Evolutionary conservation across 2,113 vertebrate species (phyloP).

Genomic region (Osmerus eperlanus): DNA sequence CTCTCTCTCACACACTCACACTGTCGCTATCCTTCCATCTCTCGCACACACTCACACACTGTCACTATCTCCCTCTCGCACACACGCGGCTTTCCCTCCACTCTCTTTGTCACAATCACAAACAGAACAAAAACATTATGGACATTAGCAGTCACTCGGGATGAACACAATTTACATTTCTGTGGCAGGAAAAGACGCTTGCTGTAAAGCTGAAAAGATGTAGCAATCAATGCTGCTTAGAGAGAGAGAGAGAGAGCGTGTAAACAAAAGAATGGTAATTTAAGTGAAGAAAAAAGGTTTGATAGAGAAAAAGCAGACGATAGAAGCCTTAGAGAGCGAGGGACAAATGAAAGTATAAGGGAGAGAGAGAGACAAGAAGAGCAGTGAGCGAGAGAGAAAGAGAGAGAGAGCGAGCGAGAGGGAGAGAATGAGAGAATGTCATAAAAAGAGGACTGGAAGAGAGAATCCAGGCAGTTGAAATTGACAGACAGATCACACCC

Average conservation of each 20-base stretch:
- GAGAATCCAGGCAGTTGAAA: background rate
- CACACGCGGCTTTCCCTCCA: constrained; percentile 7
- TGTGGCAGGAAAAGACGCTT: constrained; percentile 19
- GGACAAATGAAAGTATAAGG: background rate
- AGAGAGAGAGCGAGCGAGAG: too few species aligned
- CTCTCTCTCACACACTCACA: background rate
- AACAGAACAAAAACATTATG: constrained; percentile 37
- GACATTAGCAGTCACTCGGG: constrained; percentile 37
- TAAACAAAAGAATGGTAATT: background rate
- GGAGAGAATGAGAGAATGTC: too few species aligned
- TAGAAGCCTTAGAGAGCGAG: background rate
- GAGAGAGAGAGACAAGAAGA: background rate
- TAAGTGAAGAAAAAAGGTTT: background rate
- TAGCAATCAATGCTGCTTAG: constrained; percentile 27
- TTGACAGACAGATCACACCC: constrained; percentile 12
- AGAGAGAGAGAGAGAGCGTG: background rate
- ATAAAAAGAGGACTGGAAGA: background rate
- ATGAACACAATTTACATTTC: constrained; percentile 49
- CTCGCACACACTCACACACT: background rate
- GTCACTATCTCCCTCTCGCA: constrained; percentile 12
- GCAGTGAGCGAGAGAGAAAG: background rate
- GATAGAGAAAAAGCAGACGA: background rate
- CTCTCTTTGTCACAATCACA: constrained; percentile 37
- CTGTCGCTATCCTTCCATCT: background rate
- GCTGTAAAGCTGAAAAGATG: constrained; percentile 33